Base-by-base conservation (phyloP, 2,888 invertebrate genomes). In the Trichacis sp. region DNA sequence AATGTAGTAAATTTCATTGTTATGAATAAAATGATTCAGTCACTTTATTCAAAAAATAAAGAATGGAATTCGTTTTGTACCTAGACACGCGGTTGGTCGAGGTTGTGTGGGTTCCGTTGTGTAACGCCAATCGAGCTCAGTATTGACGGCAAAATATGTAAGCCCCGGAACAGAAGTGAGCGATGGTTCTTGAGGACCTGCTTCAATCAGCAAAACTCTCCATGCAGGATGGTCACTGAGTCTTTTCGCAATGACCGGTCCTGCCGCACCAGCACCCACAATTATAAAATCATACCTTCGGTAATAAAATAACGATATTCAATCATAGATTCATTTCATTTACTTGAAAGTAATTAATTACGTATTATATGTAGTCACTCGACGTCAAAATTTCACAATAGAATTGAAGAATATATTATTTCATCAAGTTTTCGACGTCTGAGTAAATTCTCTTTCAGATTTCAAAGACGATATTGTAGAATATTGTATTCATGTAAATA, bases 81-180 rank as follows among this genome's bases (percentile, higher is more conserved):
- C 81, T 12, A 84, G 66, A 64, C 84, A 84, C 1, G 84, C 84
- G 0, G 84, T 83, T 1, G 84, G 78, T 52, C 80, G 68, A 1
- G 84, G 82, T 20, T 74, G 52, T 14, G 87, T 86, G 0, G 86
- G 86, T 68, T 87, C 87, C 0, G 87, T 87, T 65, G 80, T 80
- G 70, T 84, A 87, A 1, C 84, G 80, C 88, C 88, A 88, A 70
- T 88, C 87, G 14, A 87, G 78, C 6, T 77, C 59, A 8, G 85
- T 82, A 14, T 82, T 80, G 12, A 84, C 62, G 0, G 84, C 81
- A 19, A 79, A 78, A 30, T 82, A 79, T 0, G 85, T 82, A 17
- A 85, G 75, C 6, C 82, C 84, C 1, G 86, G 86, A 40, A 86
- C 72, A 2, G 82, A 74, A 1, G 85, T 85, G 68, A 82, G 76